Evolutionary conservation across 1,140 invertebrate species (phyloP).

Genomic region (Micrasema longulum): DNA sequence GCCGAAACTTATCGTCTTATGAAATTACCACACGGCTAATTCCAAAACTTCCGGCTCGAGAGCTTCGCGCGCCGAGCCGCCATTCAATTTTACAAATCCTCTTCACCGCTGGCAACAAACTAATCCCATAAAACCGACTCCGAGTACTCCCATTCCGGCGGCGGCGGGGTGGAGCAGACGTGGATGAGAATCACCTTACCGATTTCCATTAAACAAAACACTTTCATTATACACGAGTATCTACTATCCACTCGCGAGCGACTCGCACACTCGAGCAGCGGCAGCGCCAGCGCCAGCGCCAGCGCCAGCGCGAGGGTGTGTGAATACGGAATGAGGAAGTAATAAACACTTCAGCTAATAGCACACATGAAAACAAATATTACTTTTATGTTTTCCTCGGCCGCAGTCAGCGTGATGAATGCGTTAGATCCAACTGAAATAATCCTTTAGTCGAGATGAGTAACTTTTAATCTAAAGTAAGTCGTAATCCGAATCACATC

Average conservation of each 20-base stretch:
- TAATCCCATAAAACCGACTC: slow-evolving; percentile 43
- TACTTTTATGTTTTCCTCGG: slow-evolving; percentile 18
- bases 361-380: slow-evolving; percentile 27
- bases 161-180: slow-evolving; percentile 6
- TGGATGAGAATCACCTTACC: slow-evolving; percentile 23
- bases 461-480: neutral
- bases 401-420: slow-evolving; percentile 20
- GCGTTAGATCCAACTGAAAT: slow-evolving; percentile 8
- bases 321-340: slow-evolving; percentile 27
- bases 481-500: neutral
- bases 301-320: neutral
- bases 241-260: neutral
- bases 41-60: slow-evolving; percentile 42
- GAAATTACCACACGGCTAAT: slow-evolving; percentile 53
- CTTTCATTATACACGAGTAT: slow-evolving; percentile 39
- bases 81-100: slow-evolving; percentile 54
- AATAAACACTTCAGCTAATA: slow-evolving; percentile 28
- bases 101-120: slow-evolving; percentile 44
- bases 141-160: slow-evolving; percentile 15
- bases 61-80: slow-evolving; percentile 16
- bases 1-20: slow-evolving; percentile 51
- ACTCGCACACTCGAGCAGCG: neutral
- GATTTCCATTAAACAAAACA: slow-evolving; percentile 45
- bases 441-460: slow-evolving; percentile 11
- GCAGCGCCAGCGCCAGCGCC: neutral